These are phyloP conservation scores for Sebastolobus alascanus DNA, from an alignment of 2,797 vertebrate species.

Conservation along the genomic window DNA sequence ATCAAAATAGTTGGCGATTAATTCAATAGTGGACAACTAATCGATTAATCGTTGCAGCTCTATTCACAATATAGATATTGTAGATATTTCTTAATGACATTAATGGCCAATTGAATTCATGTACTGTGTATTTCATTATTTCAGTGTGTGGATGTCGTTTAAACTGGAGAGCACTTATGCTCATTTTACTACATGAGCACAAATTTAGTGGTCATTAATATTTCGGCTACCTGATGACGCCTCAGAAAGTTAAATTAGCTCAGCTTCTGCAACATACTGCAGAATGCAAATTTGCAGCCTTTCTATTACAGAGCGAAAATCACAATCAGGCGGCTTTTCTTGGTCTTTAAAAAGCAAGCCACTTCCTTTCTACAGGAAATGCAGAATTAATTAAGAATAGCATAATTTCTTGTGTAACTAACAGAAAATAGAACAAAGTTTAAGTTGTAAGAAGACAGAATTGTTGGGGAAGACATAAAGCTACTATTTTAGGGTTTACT, in stretches of 20 bases:
- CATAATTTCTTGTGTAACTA: background rate
- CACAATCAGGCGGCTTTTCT: background rate
- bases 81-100: no score
- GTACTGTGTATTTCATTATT: background rate
- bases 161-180: no score
- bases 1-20: no score
- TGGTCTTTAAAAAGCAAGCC: background rate
- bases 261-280: background rate
- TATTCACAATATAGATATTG: no score
- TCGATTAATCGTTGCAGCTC: no score
- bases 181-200: background rate
- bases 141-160: background rate
- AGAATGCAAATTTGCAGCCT: constrained; percentile 15
- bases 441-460: background rate
- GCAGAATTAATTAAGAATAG: background rate
- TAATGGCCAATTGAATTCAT: background rate
- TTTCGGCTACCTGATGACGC: background rate
- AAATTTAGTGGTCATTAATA: background rate
- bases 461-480: background rate
- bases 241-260: background rate
- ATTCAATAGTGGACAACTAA: no score
- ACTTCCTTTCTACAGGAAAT: background rate
- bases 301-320: background rate
- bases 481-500: background rate
- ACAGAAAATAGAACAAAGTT: background rate